These are phyloP conservation scores for Dolichomitus sp. DNA, from an alignment of 2,888 invertebrate species.

Conservation along the genomic window DNA sequence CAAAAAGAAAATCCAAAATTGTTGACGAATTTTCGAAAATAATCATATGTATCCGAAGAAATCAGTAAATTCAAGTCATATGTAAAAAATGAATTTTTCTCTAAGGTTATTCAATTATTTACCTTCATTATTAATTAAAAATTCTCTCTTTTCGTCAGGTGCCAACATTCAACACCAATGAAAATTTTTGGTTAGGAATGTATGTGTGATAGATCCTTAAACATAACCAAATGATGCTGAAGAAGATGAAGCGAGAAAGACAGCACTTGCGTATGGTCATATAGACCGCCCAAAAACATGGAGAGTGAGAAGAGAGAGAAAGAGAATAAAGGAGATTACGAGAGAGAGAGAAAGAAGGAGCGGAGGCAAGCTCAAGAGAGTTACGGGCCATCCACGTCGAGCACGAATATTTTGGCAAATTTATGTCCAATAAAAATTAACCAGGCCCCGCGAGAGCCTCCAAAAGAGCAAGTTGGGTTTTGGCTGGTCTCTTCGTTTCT, in stretches of 20 bases:
- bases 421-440: slow-evolving; percentile 86
- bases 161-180: no score
- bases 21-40: no score
- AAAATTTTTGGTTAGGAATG: no score
- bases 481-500: slow-evolving; percentile 37
- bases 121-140: no score
- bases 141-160: no score
- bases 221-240: slow-evolving; percentile 3
- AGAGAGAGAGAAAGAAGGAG: slow-evolving; percentile 20
- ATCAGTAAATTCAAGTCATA: no score
- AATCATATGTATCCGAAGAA: no score
- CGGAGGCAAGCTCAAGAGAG: slow-evolving; percentile 74
- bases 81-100: no score
- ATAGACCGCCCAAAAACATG: slow-evolving; percentile 37
- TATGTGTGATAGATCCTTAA: neutral
- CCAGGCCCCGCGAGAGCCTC: slow-evolving; percentile 80
- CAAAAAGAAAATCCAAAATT: no score
- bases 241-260: slow-evolving; percentile 54
- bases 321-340: neutral
- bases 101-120: no score
- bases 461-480: slow-evolving; percentile 55
- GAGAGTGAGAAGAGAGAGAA: slow-evolving; percentile 29
- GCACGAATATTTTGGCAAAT: slow-evolving; percentile 86
- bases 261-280: slow-evolving; percentile 34
- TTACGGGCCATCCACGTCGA: slow-evolving; percentile 85